phyloP scores from a whole-genome alignment of 2,888 invertebrate species.

The Bursaphelenchus okinawaensis region DNA sequence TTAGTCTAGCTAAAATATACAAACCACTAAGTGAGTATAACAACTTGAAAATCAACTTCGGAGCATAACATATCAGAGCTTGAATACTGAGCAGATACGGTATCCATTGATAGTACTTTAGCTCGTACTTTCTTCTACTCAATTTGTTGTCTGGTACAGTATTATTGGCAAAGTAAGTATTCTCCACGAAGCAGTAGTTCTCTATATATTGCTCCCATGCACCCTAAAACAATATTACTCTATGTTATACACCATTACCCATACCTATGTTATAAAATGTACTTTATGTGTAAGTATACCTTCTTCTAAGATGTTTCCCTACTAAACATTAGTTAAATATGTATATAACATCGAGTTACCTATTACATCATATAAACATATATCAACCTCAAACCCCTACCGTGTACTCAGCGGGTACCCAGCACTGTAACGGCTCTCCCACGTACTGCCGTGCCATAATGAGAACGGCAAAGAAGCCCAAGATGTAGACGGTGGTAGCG shows the following conservation, averaged over 20 bases:
- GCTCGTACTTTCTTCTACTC: constrained; percentile 23
- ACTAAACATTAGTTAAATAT: too few species aligned
- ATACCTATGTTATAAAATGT: constrained; percentile 6
- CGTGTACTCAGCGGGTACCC: constrained; percentile 40
- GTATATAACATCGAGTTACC: too few species aligned
- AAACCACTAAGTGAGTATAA: constrained; percentile 35
- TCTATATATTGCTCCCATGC: constrained; percentile 39
- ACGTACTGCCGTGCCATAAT: constrained; percentile 61
- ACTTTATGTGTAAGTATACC: background rate
- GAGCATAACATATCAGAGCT: constrained; percentile 47
- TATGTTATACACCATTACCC: background rate
- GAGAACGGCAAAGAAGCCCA: constrained; percentile 40
- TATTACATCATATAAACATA: background rate
- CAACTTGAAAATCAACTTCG: constrained; percentile 47
- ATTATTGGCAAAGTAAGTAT: constrained; percentile 20
- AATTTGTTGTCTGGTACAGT: constrained; percentile 23
- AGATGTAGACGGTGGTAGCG: constrained; percentile 36
- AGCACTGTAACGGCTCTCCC: constrained; percentile 58
- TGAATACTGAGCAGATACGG: constrained; percentile 54
- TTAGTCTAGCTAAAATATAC: too few species aligned
- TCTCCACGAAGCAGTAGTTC: constrained; percentile 38
- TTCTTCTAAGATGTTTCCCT: background rate
- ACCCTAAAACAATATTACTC: constrained; percentile 17
- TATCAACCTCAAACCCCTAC: constrained; percentile 13
- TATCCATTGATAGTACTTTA: constrained; percentile 56